Evolutionary conservation across 2,888 invertebrate species (phyloP), one percentile per base, ranked within the genome.

Genomic region (Shargacucullia verbasci): DNA sequence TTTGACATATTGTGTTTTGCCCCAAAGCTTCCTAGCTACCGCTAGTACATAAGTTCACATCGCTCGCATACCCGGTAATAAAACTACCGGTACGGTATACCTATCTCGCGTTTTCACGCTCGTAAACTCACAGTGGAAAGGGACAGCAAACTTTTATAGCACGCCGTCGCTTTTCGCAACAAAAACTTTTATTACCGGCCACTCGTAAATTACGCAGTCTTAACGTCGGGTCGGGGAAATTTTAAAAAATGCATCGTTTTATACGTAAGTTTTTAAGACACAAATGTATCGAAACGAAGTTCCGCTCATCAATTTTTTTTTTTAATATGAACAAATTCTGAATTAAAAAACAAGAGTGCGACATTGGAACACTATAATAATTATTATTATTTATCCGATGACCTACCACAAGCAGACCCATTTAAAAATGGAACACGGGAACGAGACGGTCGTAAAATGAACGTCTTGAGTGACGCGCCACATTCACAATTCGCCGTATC

Each of bases 101-200:
- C 89, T 85, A 87, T 91, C 91, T 89, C 90, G 82, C 84, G 83
- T 89, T 88, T 87, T 87, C 88, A 86, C 83, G 86, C 84, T 86
- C 88, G 84, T 90, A 91, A 91, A 91, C 85, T 74, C 66, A 54
- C 77, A 84, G 61, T 60, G 82, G 89, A 90, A 84, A 84, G 88
- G 84, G 91, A 91, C 77, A 80, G 84, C 77, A 61, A 68, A 78
- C 75, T 85, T 92, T 92, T 91, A 92, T 88, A 82, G 85, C 83
- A 66, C 79, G 76, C 76, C 80, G 86, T 81, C 88, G 89, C 85
- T 90, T 90, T 90, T 88, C 87, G 87, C 87, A 87, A 91, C 91
- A 92, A 92, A 93, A 91, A 91, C 83, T 92, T 92, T 92, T 91
- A 91, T 88, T 87, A 86, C 89, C 79, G 82, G 86, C 87, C 81